These are phyloP conservation scores for Clanis bilineata DNA, from an alignment of 2,888 invertebrate genomes.

Conservation along the genomic window DNA sequence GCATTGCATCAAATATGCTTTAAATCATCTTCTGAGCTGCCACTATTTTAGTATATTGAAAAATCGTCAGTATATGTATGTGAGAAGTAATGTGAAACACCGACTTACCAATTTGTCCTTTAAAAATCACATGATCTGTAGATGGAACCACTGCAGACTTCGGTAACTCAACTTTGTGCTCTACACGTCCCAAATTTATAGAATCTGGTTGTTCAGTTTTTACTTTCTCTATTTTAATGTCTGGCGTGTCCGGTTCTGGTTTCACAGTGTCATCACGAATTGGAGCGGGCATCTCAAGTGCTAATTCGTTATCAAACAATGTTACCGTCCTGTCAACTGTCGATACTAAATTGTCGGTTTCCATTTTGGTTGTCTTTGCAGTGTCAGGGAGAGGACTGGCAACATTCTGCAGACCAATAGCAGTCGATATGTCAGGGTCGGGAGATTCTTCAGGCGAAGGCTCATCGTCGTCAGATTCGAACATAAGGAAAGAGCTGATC, in stretches of 20 bases:
- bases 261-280: not conserved
- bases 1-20: too few species aligned
- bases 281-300: not conserved
- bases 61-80: too few species aligned
- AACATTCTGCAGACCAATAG: not conserved
- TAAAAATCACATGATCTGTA: not conserved
- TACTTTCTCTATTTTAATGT: not conserved
- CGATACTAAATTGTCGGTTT: not conserved
- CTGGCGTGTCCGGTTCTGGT: not conserved
- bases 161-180: not conserved
- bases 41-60: too few species aligned
- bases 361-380: not conserved
- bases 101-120: not conserved
- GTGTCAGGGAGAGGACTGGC: not conserved
- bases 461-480: not conserved
- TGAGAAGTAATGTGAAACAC: too few species aligned
- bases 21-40: too few species aligned
- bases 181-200: not conserved
- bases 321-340: not conserved
- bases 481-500: not conserved
- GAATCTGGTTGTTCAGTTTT: not conserved
- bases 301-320: not conserved
- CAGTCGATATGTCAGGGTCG: not conserved
- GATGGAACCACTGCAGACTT: not conserved
- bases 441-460: not conserved